Evolutionary conservation across 1,140 invertebrate genomes (phyloP).

Genomic region (Reticulitermes speratus): DNA sequence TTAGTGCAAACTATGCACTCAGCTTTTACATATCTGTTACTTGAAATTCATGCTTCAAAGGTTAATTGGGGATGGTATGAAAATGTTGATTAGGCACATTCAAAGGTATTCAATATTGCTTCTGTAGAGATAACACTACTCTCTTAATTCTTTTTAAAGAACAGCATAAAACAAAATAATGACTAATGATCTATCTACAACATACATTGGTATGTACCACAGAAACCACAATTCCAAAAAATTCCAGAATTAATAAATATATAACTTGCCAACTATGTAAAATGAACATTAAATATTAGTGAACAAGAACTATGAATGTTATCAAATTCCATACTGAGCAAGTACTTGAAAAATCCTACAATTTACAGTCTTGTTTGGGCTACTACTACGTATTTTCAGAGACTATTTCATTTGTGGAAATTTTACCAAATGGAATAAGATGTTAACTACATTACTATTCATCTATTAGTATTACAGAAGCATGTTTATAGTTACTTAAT

Average conservation of each 20-base stretch:
- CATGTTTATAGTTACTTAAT: background rate
- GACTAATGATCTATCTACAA: too few species aligned
- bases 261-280: background rate
- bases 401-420: background rate
- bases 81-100: background rate
- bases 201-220: too few species aligned
- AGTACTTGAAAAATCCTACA: background rate
- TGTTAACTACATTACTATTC: background rate
- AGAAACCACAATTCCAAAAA: background rate
- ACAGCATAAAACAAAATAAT: background rate
- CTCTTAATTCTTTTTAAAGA: background rate
- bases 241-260: background rate
- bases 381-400: background rate
- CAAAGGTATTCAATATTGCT: background rate
- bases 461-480: background rate
- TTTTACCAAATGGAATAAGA: background rate
- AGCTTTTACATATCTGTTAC: too few species aligned
- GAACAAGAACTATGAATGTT: background rate
- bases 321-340: background rate
- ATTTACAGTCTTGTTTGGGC: background rate
- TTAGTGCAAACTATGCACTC: too few species aligned
- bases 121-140: too few species aligned
- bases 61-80: background rate
- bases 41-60: too few species aligned
- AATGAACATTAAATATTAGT: background rate